These are phyloP conservation scores for Scaptomyza polygonia DNA, from an alignment of 2,888 invertebrate genomes.

Conservation along the genomic window DNA sequence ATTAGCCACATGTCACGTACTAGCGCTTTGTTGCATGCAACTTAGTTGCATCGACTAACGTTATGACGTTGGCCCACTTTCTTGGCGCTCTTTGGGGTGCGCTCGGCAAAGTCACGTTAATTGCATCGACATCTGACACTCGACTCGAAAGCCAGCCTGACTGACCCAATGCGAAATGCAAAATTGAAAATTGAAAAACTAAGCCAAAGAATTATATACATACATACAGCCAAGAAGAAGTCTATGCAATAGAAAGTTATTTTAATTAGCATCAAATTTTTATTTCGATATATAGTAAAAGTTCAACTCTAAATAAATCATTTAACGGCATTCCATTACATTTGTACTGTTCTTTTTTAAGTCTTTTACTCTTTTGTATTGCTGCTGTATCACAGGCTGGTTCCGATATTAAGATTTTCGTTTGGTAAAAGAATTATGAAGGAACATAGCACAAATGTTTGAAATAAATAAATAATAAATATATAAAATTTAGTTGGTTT, in stretches of 20 bases:
- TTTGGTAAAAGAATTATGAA: no score
- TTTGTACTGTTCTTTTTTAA: background rate
- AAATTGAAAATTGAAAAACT: background rate
- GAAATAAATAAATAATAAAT: no score
- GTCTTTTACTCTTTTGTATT: background rate
- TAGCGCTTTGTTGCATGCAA: slow-evolving; percentile 42
- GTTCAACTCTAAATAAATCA: no score
- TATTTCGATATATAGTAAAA: no score
- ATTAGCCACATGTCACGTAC: slow-evolving; percentile 44
- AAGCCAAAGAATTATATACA: no score
- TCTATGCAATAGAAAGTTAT: no score
- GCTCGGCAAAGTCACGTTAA: slow-evolving; percentile 70
- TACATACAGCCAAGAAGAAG: no score
- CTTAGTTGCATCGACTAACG: slow-evolving; percentile 28
- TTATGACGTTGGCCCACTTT: slow-evolving; percentile 35
- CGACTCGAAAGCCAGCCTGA: slow-evolving; percentile 39
- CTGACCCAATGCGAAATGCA: slow-evolving; percentile 16
- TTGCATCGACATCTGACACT: slow-evolving; percentile 67
- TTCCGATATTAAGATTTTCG: no score
- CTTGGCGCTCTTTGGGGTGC: slow-evolving; percentile 2
- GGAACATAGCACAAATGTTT: no score
- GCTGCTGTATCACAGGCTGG: background rate
- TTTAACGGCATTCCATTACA: no score
- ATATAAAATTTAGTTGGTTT: no score
- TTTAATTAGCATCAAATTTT: no score